Conservation (phyloP, 1,140 invertebrate genomes). For the Thaumetopoea pityocampa region DNA sequence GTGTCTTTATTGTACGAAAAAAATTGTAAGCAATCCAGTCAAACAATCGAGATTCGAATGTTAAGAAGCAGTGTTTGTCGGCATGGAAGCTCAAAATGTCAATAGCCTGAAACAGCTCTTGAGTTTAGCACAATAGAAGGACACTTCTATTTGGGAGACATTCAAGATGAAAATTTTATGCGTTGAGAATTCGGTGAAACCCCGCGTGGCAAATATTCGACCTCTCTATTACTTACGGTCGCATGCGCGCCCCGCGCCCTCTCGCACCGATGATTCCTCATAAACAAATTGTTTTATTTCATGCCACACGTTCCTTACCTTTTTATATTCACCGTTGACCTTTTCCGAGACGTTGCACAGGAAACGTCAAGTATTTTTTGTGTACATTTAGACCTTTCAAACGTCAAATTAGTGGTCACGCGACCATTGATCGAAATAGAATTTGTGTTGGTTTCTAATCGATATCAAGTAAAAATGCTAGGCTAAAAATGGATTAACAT, state of each 20-base stretch:
- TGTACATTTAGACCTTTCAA: too few relatives aligned
- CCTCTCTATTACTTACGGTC: slow-evolving; percentile 46
- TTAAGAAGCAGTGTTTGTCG: too few relatives aligned
- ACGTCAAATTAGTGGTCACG: too few relatives aligned
- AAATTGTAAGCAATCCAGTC: too few relatives aligned
- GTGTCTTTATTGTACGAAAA: too few relatives aligned
- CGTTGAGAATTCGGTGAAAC: slow-evolving; percentile 21
- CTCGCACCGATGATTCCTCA: slow-evolving; percentile 26
- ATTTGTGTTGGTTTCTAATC: too few relatives aligned
- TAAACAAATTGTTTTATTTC: slow-evolving; percentile 30
- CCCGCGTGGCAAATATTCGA: slow-evolving; percentile 28
- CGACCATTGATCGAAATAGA: too few relatives aligned
- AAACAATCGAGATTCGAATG: too few relatives aligned
- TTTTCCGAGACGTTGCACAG: slow-evolving; percentile 13
- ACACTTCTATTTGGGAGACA: too few relatives aligned
- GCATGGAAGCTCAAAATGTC: slow-evolving; percentile 9
- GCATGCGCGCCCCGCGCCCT: slow-evolving; percentile 21
- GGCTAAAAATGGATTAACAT: too few relatives aligned
- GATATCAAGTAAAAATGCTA: too few relatives aligned
- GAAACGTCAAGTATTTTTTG: too few relatives aligned
- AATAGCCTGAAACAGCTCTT: slow-evolving; percentile 20
- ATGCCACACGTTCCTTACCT: slow-evolving; percentile 8
- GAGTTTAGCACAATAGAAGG: slow-evolving; percentile 20
- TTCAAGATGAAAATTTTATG: slow-evolving; percentile 35
- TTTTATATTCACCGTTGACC: slow-evolving; percentile 11